Evolutionary conservation across 2,888 invertebrate species (phyloP).

Genomic region (Phortica okadai): DNA sequence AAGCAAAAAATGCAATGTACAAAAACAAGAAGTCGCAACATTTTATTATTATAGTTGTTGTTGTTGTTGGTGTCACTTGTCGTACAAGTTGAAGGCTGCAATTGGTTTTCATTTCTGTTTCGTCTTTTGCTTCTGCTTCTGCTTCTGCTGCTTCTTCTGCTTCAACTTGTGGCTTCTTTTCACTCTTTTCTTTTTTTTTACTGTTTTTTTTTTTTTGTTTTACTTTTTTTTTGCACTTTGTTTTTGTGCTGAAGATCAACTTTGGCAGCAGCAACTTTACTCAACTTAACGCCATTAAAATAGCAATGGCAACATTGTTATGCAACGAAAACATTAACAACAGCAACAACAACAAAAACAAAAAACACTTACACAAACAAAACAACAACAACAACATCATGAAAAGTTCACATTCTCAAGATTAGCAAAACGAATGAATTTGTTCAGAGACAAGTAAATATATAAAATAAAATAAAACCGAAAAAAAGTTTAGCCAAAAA

Average conservation of each 20-base stretch:
- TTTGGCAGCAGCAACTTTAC: not conserved
- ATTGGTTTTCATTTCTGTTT: conserved; percentile 31
- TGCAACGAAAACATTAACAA: no score
- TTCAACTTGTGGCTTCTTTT: not conserved
- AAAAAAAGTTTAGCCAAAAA: not conserved
- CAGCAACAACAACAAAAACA: not conserved
- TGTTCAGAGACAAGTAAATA: not conserved
- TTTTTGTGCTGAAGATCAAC: conserved; percentile 21
- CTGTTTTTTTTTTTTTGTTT: no score
- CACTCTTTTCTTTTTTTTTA: not conserved
- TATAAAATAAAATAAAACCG: not conserved
- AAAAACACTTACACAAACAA: conserved; percentile 1
- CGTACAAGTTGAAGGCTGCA: conserved; percentile 52
- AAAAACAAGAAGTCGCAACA: not conserved
- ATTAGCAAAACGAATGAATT: conserved; percentile 7
- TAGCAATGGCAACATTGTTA: no score
- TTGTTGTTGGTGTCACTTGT: conserved; percentile 41
- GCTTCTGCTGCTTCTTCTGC: conserved; percentile 8
- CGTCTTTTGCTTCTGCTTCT: not conserved
- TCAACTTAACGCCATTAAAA: no score
- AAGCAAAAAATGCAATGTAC: not conserved
- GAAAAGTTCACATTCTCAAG: conserved; percentile 29
- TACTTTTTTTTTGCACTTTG: not conserved
- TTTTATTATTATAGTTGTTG: not conserved
- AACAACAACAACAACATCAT: not conserved